Evolutionary conservation across 2,113 vertebrate species (phyloP).

Genomic region (Sinocyclocheilus grahami): DNA sequence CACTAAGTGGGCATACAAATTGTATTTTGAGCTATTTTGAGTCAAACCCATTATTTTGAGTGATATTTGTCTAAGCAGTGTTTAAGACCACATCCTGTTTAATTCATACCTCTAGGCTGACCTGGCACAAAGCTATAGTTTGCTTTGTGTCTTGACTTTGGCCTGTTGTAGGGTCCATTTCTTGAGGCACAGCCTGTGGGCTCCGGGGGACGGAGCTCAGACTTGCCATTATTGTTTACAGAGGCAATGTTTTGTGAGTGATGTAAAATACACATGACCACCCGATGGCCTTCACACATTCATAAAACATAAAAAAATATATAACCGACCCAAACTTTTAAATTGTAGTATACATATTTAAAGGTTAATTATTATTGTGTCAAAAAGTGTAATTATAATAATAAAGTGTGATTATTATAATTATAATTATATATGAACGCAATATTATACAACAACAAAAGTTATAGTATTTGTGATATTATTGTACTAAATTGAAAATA

Average conservation of each 20-base stretch:
- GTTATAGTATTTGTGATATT: too few relatives aligned
- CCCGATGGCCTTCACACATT: constrained; percentile 11
- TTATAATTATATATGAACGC: too few relatives aligned
- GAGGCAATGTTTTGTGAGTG: constrained; percentile 41
- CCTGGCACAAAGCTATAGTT: constrained; percentile 1
- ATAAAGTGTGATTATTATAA: too few relatives aligned
- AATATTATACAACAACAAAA: too few relatives aligned
- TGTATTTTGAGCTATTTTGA: neutral
- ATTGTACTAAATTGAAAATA: too few relatives aligned
- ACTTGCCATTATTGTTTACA: constrained; percentile 11
- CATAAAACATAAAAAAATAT: neutral
- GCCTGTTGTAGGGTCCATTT: constrained; percentile 4
- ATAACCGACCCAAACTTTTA: too few relatives aligned
- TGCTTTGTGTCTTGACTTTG: constrained; percentile 35
- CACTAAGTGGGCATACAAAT: neutral
- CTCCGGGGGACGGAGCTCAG: neutral
- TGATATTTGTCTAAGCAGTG: neutral
- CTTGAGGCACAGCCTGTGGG: constrained; percentile 1
- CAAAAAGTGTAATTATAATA: too few relatives aligned
- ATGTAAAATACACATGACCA: constrained; percentile 38
- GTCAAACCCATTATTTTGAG: neutral
- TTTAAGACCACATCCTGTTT: constrained; percentile 10
- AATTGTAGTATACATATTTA: too few relatives aligned
- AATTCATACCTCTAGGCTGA: constrained; percentile 14
- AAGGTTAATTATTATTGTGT: too few relatives aligned